phyloP scores from a whole-genome alignment of 2,888 invertebrate species.

The Eupeodes latifasciatus region DNA sequence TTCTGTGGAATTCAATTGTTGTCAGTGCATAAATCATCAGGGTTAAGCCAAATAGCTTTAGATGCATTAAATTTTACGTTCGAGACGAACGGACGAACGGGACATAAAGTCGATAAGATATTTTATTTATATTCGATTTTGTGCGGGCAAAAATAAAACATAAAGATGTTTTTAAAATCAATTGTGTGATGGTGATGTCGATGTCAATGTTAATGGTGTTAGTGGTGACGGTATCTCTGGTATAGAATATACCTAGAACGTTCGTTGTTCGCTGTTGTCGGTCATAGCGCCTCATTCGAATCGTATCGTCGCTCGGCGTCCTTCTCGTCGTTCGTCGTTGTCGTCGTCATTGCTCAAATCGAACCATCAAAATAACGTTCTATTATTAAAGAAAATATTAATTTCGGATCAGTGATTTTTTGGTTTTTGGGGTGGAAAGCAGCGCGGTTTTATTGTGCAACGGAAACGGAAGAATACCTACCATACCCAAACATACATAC shows the following conservation, averaged over 20 bases:
- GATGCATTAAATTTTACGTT: constrained; percentile 18
- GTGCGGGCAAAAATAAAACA: constrained; percentile 13
- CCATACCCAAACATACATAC: neutral
- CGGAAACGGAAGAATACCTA: constrained; percentile 49
- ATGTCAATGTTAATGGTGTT: neutral
- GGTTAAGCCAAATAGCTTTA: constrained; percentile 1
- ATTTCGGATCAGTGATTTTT: constrained; percentile 67
- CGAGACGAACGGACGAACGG: neutral
- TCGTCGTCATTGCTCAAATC: constrained; percentile 36
- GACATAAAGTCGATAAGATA: constrained; percentile 32
- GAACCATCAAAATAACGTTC: constrained; percentile 54
- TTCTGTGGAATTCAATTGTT: constrained; percentile 34
- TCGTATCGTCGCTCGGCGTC: neutral
- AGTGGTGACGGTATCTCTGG: constrained; percentile 4
- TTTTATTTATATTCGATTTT: constrained; percentile 34
- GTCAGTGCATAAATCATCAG: constrained; percentile 37
- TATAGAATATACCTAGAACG: constrained; percentile 1
- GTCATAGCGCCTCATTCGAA: neutral
- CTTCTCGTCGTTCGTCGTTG: neutral
- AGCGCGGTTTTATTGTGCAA: constrained; percentile 52
- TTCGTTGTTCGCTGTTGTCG: neutral
- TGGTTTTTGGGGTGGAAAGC: constrained; percentile 56
- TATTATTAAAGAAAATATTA: constrained; percentile 73
- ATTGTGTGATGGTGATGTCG: neutral
- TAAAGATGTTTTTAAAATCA: constrained; percentile 38